Conservation (phyloP, 2,888 invertebrate genomes). For the Toxonevra muliebris region DNA sequence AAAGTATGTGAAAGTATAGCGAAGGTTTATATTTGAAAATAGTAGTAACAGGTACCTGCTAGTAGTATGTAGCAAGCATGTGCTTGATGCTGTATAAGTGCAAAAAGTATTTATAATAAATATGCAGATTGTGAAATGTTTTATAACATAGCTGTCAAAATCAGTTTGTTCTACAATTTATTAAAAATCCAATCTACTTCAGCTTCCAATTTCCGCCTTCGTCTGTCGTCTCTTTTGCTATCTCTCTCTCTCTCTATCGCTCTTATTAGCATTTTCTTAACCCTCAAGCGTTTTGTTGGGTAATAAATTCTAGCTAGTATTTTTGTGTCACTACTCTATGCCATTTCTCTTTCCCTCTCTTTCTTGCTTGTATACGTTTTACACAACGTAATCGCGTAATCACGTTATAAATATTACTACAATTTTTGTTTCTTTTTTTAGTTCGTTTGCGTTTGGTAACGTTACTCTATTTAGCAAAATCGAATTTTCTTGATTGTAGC, state of each 20-base stretch:
- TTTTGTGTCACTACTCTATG: constrained; percentile 24
- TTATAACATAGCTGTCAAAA: constrained; percentile 41
- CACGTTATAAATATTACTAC: constrained; percentile 37
- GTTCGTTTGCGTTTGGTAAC: constrained; percentile 19
- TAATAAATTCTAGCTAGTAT: constrained; percentile 56
- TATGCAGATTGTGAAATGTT: constrained; percentile 6
- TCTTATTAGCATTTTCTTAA: too few species aligned
- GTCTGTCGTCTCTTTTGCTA: background rate
- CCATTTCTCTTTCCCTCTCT: background rate
- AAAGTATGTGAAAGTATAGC: background rate
- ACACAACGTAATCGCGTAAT: constrained; percentile 39
- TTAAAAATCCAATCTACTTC: constrained; percentile 43
- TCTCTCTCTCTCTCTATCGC: too few species aligned
- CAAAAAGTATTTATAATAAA: too few species aligned
- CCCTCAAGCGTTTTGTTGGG: constrained; percentile 15
- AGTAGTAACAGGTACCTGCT: background rate
- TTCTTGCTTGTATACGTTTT: constrained; percentile 23
- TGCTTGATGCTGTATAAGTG: too few species aligned
- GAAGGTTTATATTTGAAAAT: too few species aligned
- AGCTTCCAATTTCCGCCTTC: constrained; percentile 18
- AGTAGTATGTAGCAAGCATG: background rate
- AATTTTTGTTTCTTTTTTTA: constrained; percentile 14
- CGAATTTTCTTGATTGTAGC: constrained; percentile 60
- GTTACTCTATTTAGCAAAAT: constrained; percentile 52
- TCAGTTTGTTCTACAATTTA: constrained; percentile 56